Evolutionary conservation across 1,140 invertebrate genomes (phyloP).

Genomic region (Bilobella aurantiaca): DNA sequence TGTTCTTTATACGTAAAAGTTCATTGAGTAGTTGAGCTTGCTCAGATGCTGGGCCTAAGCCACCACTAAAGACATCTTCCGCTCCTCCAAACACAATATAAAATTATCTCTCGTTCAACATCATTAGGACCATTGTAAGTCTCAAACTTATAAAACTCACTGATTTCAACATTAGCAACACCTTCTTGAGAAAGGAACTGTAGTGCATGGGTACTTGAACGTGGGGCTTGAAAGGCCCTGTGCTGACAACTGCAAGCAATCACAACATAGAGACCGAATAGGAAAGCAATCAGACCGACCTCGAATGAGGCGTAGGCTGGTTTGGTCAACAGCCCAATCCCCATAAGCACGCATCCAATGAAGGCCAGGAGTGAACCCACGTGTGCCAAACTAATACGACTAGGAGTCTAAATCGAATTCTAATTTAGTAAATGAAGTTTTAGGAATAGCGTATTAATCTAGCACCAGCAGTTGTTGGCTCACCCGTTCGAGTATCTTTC

Average conservation of each 20-base stretch:
- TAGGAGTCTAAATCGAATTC: neutral
- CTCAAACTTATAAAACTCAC: too few relatives aligned
- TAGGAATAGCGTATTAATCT: neutral
- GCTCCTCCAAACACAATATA: too few relatives aligned
- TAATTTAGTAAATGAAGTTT: neutral
- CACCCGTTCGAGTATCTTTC: neutral
- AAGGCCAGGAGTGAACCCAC: neutral
- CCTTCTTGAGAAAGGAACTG: too few relatives aligned
- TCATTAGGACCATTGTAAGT: too few relatives aligned
- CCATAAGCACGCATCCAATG: slow-evolving; percentile 2
- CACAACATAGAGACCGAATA: neutral
- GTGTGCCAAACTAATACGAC: neutral
- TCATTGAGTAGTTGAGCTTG: neutral
- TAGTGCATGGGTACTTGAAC: too few relatives aligned
- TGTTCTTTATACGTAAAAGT: neutral
- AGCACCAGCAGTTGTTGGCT: neutral
- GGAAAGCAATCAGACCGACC: slow-evolving; percentile 1
- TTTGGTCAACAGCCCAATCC: neutral
- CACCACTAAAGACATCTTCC: neutral
- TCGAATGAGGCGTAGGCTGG: neutral
- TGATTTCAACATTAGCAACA: too few relatives aligned
- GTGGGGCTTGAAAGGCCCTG: too few relatives aligned
- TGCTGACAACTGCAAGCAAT: slow-evolving; percentile 6
- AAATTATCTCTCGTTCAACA: too few relatives aligned
- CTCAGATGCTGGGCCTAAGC: too few relatives aligned